Percentiles rank a stretch among this genome's conserved stretches.
Evolutionary conservation across 2,888 invertebrate genomes (phyloP).

Genomic region (Limulus polyphemus): DNA sequence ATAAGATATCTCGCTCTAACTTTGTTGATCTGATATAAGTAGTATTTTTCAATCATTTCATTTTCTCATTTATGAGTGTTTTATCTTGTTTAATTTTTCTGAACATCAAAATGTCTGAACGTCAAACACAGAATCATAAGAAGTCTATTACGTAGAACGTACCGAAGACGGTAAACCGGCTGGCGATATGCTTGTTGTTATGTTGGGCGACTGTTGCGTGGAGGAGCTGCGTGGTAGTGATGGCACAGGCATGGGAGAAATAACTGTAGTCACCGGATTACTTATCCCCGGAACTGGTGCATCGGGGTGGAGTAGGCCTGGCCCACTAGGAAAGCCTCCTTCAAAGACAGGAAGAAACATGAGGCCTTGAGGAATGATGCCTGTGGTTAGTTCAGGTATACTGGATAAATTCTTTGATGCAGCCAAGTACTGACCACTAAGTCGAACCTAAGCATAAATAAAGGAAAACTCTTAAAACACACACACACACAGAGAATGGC

Average conservation of each 20-base stretch:
- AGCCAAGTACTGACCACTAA: slow-evolving; percentile 22
- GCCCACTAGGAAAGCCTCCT: slow-evolving; percentile 8
- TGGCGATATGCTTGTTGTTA: slow-evolving; percentile 7
- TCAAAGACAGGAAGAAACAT: slow-evolving; percentile 22
- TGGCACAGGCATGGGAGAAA: no score
- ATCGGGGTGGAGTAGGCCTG: slow-evolving; percentile 10
- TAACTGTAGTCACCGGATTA: no score
- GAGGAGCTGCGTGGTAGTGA: no score
- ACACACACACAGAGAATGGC: neutral
- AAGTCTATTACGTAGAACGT: slow-evolving; percentile 4
- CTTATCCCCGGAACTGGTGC: neutral
- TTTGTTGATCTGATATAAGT: neutral
- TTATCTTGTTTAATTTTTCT: no score
- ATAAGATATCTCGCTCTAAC: no score
- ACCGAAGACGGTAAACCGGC: slow-evolving; percentile 12
- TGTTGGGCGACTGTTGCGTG: slow-evolving; percentile 12
- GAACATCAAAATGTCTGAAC: no score
- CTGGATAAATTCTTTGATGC: slow-evolving; percentile 5
- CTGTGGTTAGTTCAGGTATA: slow-evolving; percentile 5
- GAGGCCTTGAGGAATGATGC: slow-evolving; percentile 10
- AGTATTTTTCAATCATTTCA: no score
- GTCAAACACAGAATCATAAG: neutral
- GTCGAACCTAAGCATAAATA: slow-evolving; percentile 13
- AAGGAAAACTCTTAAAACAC: no score
- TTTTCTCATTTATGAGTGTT: no score